Base-by-base conservation (phyloP, 2,888 invertebrate species). In the Xestobium rufovillosum region DNA sequence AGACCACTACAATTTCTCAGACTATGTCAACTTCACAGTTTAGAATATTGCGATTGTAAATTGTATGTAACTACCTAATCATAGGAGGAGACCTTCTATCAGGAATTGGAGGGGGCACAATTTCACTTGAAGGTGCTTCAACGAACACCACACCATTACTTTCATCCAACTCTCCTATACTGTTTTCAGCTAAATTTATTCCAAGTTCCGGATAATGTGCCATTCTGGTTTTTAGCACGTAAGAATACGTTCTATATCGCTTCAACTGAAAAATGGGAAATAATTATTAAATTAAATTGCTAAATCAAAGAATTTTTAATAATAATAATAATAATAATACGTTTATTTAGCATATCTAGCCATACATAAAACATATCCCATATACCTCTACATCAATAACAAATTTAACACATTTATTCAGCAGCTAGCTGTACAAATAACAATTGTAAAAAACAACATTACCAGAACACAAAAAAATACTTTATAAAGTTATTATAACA, bases 1-100 rank as follows among this genome's bases (percentile, higher is more conserved):
- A 79, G 70, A 81, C 78, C 70, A 79, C 80, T 77, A 81, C 77
- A 71, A 80, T 80, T 71, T 81, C 81, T 84, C 83, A 83, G 73
- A 76, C 78, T 71, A 78, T 71, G 64, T 79, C 78, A 57, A 69
- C 71, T 54, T 70, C 69, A 56, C 69, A 71, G 63, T 71, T 72
- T 58, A 73, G 72, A 57, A 70, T 69, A 58, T 72, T 72, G 65
- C 71, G 71, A 66, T 71, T 73, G 69, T 76, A 78, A 68, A 76
- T 77, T 76, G 74, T 61, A 75, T 71, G 66, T 77, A 77, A 75
- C 76, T 76, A 77, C 76, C 78, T 78, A 75, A 77, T 77, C 59
- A 71, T 68, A 48, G 73, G 70, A 31, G 66, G 63, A 32, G 61
- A 59, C 26, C 61, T 61, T 47, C 76, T 67, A 51, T 73, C 75